Conservation (phyloP, 2,113 vertebrate species). For the Ancistrus triradiatus region DNA sequence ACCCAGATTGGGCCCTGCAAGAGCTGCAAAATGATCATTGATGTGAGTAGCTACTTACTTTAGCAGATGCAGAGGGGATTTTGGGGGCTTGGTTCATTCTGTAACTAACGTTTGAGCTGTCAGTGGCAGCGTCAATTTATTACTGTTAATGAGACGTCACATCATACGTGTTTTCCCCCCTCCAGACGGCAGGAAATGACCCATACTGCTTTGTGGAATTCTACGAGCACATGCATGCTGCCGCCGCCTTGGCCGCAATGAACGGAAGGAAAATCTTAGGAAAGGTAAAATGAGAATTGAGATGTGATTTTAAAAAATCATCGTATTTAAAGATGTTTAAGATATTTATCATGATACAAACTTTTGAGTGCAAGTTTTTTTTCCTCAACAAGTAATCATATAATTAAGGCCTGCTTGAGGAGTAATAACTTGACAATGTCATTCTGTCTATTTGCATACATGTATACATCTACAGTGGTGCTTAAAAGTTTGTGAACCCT, state of each 20-base stretch:
- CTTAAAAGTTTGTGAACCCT: no score
- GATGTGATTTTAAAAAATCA: no score
- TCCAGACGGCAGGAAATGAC: conserved; percentile 93
- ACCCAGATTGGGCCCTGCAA: conserved; percentile 98
- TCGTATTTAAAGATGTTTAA: no score
- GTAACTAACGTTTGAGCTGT: no score
- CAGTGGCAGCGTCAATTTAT: no score
- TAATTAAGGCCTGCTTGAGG: conserved; percentile 78
- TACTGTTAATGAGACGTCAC: no score
- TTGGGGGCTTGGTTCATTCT: no score
- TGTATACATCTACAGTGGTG: no score
- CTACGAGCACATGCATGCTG: conserved; percentile 95
- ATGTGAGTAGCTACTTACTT: conserved; percentile 74
- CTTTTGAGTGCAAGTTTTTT: conserved; percentile 78
- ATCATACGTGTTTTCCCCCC: conserved; percentile 52
- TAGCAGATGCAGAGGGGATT: no score
- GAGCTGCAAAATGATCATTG: conserved; percentile 99
- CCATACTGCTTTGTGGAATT: conserved; percentile 99
- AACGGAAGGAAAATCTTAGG: conserved; percentile 99
- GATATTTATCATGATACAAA: no score
- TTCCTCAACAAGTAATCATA: conserved; percentile 79
- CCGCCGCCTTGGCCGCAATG: conserved; percentile 94
- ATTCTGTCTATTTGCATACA: no score
- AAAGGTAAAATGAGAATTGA: conserved; percentile 84
- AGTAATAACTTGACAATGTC: conserved; percentile 78